Conservation (phyloP, 2,113 vertebrate genomes). For the Myotis lucifugus region DNA sequence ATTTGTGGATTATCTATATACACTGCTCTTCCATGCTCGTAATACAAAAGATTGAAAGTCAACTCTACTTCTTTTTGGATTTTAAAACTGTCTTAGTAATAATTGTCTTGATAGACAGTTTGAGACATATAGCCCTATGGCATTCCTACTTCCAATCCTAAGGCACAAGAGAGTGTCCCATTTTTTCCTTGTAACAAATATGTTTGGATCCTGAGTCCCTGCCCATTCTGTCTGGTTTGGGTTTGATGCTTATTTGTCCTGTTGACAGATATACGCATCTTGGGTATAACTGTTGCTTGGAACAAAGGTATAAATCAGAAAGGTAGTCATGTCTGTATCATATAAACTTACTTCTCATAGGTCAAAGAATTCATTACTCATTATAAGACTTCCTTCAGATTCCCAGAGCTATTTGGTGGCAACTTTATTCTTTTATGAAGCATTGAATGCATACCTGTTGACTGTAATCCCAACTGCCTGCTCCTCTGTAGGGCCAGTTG, state of each 20-base stretch:
- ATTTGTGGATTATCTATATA: constrained; percentile 1
- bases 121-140: background rate
- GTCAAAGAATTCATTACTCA: constrained; percentile 20
- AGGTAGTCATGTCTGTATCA: background rate
- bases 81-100: constrained; percentile 40
- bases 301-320: constrained; percentile 47
- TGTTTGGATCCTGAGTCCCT: constrained; percentile 19
- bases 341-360: constrained; percentile 28
- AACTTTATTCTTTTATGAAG: constrained; percentile 35
- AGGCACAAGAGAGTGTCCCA: background rate
- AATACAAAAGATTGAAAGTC: constrained; percentile 33
- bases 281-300: constrained; percentile 27
- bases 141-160: background rate
- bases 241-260: constrained; percentile 43
- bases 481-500: constrained; percentile 87
- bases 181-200: background rate
- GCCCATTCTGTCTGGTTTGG: constrained; percentile 31
- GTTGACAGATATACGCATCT: constrained; percentile 43
- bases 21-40: background rate
- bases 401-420: constrained; percentile 26
- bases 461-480: background rate
- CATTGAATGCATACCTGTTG: background rate
- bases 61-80: constrained; percentile 51
- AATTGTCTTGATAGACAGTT: constrained; percentile 34
- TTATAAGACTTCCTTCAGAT: constrained; percentile 15